A percentile compares a stretch with the other conserved stretches of the same genome.
Evolutionary conservation across 2,888 invertebrate genomes (phyloP).

Genomic region (Pediacus dermestoides): DNA sequence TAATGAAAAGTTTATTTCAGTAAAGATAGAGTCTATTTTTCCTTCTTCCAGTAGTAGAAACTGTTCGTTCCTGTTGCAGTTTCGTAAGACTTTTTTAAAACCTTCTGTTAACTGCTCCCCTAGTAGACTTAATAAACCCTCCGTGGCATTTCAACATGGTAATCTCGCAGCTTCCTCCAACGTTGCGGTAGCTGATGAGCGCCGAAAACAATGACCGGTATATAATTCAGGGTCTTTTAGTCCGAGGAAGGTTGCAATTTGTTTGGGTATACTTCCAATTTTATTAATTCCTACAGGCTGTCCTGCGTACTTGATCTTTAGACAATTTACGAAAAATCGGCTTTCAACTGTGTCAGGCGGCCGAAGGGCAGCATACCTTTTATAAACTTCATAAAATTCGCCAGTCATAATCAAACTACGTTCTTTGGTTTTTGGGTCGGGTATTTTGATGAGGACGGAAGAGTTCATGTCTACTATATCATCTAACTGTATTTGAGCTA

Average conservation of each 20-base stretch:
- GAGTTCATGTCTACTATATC: slow-evolving; percentile 20
- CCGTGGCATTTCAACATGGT: too few relatives aligned
- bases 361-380: slow-evolving; percentile 18
- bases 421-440: slow-evolving; percentile 16
- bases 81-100: too few relatives aligned
- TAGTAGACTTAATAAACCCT: too few relatives aligned
- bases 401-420: slow-evolving; percentile 20
- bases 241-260: slow-evolving; percentile 20
- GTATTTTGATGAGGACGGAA: slow-evolving; percentile 18
- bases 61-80: too few relatives aligned
- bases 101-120: too few relatives aligned
- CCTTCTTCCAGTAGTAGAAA: too few relatives aligned
- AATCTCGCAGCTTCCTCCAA: too few relatives aligned
- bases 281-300: slow-evolving; percentile 22
- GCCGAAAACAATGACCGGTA: slow-evolving; percentile 17
- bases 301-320: slow-evolving; percentile 18
- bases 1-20: too few relatives aligned
- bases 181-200: slow-evolving; percentile 1
- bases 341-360: slow-evolving; percentile 8
- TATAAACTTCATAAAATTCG: slow-evolving; percentile 17
- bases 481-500: slow-evolving; percentile 18
- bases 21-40: too few relatives aligned
- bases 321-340: slow-evolving; percentile 22
- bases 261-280: slow-evolving; percentile 17
- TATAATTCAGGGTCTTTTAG: slow-evolving; percentile 18